phyloP scores from a whole-genome alignment of 2,888 invertebrate species.

The Eristalis tenax region DNA sequence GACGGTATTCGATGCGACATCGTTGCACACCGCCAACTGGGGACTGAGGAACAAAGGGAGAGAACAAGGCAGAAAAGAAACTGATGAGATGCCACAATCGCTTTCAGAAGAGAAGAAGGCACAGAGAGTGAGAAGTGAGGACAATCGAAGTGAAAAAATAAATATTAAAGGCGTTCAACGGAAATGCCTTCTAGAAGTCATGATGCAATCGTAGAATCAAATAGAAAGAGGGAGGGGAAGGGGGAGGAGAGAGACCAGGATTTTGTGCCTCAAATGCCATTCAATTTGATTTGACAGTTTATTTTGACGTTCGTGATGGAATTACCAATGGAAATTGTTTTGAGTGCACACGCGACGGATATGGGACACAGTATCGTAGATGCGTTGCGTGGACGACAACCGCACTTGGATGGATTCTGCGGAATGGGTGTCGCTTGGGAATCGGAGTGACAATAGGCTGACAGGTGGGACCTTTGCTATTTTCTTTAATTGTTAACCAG shows the following conservation, averaged over 20 bases:
- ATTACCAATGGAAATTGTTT: slow-evolving; percentile 43
- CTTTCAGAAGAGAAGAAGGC: background rate
- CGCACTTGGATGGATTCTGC: background rate
- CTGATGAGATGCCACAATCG: slow-evolving; percentile 31
- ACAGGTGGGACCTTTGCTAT: background rate
- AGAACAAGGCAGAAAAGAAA: background rate
- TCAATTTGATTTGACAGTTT: slow-evolving; percentile 48
- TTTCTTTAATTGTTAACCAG: background rate
- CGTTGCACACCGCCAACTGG: background rate
- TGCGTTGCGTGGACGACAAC: background rate
- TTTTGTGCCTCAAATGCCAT: slow-evolving; percentile 30
- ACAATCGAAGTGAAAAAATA: slow-evolving; percentile 37
- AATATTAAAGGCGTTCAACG: slow-evolving; percentile 19
- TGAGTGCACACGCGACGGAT: slow-evolving; percentile 2
- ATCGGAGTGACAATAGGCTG: background rate
- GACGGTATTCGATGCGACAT: slow-evolving; percentile 23
- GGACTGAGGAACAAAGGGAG: slow-evolving; percentile 1
- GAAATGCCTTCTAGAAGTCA: slow-evolving; percentile 4
- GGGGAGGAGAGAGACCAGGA: background rate
- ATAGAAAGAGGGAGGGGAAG: background rate
- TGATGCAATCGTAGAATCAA: background rate
- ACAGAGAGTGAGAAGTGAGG: background rate
- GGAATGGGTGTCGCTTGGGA: background rate
- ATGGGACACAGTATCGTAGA: background rate
- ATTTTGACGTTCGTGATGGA: slow-evolving; percentile 34